A percentile compares a stretch with the other conserved stretches of the same genome.
Evolutionary conservation across 1,140 invertebrate genomes (phyloP).

Genomic region (Hycleus cichorii): DNA sequence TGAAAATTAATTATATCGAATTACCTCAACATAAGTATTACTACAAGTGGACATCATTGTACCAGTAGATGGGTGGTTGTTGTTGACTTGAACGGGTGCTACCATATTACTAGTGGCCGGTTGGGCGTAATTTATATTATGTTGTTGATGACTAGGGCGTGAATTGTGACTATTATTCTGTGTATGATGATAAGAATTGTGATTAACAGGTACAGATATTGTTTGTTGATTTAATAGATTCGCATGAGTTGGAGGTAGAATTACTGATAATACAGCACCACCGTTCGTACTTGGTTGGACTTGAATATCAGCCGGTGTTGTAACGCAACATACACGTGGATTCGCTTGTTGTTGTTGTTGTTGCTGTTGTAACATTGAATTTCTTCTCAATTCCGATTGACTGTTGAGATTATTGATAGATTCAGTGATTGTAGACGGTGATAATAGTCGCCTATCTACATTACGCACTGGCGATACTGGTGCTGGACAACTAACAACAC

Average conservation of each 20-base stretch:
- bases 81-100: slow-evolving; percentile 25
- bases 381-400: slow-evolving; percentile 39
- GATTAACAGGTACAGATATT: slow-evolving; percentile 26
- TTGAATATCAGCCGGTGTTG: slow-evolving; percentile 47
- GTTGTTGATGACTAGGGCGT: slow-evolving; percentile 30
- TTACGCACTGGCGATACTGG: slow-evolving; percentile 40
- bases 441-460: slow-evolving; percentile 35
- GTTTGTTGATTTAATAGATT: slow-evolving; percentile 39
- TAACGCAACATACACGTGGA: slow-evolving; percentile 42
- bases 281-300: slow-evolving; percentile 54
- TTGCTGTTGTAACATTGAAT: slow-evolving; percentile 26
- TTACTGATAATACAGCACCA: slow-evolving; percentile 70
- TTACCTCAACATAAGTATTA: slow-evolving; percentile 53
- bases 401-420: slow-evolving; percentile 46
- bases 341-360: slow-evolving; percentile 35
- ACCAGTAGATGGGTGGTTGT: slow-evolving; percentile 34
- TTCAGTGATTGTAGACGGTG: slow-evolving; percentile 41
- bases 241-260: slow-evolving; percentile 55
- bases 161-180: slow-evolving; percentile 24
- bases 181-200: slow-evolving; percentile 18
- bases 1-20: background rate
- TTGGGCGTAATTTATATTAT: slow-evolving; percentile 18
- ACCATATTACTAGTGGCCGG: slow-evolving; percentile 18
- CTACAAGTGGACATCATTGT: slow-evolving; percentile 52
- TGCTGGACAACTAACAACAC: slow-evolving; percentile 51